Evolutionary conservation across 2,797 vertebrate genomes (phyloP).

Genomic region (Carcharodon carcharias): DNA sequence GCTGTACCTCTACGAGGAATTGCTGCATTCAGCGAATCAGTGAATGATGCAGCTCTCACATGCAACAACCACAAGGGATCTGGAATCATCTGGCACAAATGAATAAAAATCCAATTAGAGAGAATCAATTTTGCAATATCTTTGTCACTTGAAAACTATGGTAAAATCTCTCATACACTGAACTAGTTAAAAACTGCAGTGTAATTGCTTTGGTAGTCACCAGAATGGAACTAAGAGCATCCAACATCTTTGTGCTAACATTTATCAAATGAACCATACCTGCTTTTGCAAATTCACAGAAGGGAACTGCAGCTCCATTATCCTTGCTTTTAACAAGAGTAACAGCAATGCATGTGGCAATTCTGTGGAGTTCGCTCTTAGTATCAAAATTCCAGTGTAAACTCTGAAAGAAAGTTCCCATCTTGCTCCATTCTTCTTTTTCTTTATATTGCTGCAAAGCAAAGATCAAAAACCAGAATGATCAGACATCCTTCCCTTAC

Average conservation of each 20-base stretch:
- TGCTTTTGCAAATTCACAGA: conserved; percentile 72
- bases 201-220: neutral
- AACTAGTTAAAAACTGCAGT: neutral
- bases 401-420: conserved; percentile 68
- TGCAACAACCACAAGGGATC: neutral
- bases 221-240: neutral
- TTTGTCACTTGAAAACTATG: neutral
- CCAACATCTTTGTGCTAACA: neutral
- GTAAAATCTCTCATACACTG: neutral
- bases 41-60: neutral
- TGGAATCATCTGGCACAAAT: neutral
- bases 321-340: conserved; percentile 63
- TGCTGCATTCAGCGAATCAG: neutral
- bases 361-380: conserved; percentile 63
- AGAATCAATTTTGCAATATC: neutral
- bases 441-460: conserved; percentile 68
- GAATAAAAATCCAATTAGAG: neutral
- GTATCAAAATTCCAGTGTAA: conserved; percentile 61
- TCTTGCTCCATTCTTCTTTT: conserved; percentile 71
- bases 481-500: neutral
- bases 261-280: conserved; percentile 55
- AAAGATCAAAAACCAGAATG: neutral
- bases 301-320: conserved; percentile 66
- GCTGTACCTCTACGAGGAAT: neutral
- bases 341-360: conserved; percentile 64